Evolutionary conservation across 2,113 vertebrate species (phyloP).

Genomic region (Ginglymostoma cirratum): DNA sequence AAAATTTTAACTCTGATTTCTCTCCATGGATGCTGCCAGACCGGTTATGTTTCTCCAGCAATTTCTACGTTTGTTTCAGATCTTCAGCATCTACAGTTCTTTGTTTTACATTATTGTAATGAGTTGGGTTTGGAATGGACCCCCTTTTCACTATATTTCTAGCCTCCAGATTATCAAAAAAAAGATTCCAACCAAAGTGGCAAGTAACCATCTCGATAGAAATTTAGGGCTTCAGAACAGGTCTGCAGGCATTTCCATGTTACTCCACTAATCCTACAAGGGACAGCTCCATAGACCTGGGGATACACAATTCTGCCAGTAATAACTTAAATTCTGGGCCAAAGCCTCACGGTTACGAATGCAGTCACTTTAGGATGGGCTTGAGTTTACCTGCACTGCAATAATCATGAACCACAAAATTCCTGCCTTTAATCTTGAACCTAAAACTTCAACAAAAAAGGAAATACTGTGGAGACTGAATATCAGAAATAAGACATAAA

Average conservation of each 20-base stretch:
- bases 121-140: too few relatives aligned
- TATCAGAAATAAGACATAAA: neutral
- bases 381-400: neutral
- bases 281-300: neutral
- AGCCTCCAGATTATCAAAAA: too few relatives aligned
- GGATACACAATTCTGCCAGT: neutral
- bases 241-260: neutral
- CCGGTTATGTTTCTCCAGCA: too few relatives aligned
- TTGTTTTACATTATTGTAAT: too few relatives aligned
- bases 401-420: neutral
- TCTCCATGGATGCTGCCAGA: too few relatives aligned
- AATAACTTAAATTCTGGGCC: neutral
- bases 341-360: neutral
- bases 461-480: neutral
- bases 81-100: too few relatives aligned
- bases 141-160: too few relatives aligned
- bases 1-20: too few relatives aligned
- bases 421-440: neutral
- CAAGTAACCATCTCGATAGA: neutral
- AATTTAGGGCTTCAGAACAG: neutral
- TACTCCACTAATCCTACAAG: neutral
- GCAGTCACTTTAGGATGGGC: neutral
- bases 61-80: too few relatives aligned
- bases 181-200: too few relatives aligned
- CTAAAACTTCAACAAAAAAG: neutral